Conservation (phyloP, 1,140 invertebrate genomes). For the Campoletis sonorensis region DNA sequence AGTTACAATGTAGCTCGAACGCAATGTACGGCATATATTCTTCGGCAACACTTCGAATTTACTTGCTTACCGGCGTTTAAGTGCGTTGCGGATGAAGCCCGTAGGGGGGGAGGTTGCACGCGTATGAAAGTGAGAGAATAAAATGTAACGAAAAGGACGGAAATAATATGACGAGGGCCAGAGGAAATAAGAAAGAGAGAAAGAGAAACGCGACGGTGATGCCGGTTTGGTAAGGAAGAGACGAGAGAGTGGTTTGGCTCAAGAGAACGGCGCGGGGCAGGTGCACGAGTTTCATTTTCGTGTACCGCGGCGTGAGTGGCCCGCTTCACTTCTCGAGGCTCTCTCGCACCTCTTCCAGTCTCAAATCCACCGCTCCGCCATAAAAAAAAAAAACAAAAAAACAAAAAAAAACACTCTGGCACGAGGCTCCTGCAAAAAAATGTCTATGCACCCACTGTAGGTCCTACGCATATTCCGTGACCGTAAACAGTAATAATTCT, state of each 20-base stretch:
- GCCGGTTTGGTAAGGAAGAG: background rate
- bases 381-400: background rate
- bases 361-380: background rate
- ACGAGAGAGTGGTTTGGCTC: background rate
- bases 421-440: constrained; percentile 9
- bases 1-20: no score
- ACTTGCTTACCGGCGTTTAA: no score
- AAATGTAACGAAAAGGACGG: background rate
- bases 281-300: constrained; percentile 70
- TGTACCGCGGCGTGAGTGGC: constrained; percentile 60
- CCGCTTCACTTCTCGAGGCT: constrained; percentile 51
- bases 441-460: background rate
- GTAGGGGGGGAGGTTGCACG: background rate
- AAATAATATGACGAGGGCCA: background rate
- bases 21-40: no score
- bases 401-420: background rate
- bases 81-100: no score
- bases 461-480: background rate
- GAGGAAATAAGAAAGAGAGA: background rate
- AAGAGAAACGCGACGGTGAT: background rate
- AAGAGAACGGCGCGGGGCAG: constrained; percentile 63
- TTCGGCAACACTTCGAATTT: no score
- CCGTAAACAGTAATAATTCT: background rate
- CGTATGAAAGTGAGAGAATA: background rate
- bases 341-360: background rate